Evolutionary conservation across 2,797 vertebrate species (phyloP).

Genomic region (Xiphophorus birchmanni): DNA sequence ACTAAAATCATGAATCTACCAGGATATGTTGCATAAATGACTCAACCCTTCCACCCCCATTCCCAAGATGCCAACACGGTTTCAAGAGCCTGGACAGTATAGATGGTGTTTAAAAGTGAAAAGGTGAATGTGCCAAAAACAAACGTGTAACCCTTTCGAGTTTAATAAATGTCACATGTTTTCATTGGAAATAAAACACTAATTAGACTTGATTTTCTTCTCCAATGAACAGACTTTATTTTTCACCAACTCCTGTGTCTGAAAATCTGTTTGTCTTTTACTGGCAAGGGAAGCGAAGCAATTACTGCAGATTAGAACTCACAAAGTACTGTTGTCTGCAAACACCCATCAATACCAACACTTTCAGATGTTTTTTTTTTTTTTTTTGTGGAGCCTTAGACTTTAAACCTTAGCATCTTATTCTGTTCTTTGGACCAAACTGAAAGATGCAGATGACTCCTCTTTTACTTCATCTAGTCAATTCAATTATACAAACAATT

Average conservation of each 20-base stretch:
- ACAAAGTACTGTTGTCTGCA: conserved; percentile 21
- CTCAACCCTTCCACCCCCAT: neutral
- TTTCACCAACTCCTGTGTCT: conserved; percentile 9
- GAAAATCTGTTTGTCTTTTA: conserved; percentile 25
- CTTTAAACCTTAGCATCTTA: neutral
- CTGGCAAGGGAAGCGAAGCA: conserved; percentile 22
- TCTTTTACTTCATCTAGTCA: neutral
- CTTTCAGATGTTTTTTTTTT: neutral
- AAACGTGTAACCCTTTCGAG: neutral
- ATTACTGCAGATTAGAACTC: conserved; percentile 35
- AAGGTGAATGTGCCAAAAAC: neutral
- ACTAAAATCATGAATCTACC: neutral
- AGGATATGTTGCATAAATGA: neutral
- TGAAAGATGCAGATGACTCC: neutral
- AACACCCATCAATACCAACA: conserved; percentile 36
- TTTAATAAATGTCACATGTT: conserved; percentile 4
- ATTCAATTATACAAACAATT: neutral
- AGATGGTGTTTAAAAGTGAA: neutral
- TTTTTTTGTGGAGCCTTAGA: neutral
- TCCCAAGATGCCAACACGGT: neutral
- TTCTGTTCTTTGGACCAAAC: neutral
- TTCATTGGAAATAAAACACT: neutral
- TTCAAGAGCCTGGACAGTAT: neutral
- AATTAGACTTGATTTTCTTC: neutral
- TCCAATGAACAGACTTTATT: conserved; percentile 2